Evolutionary conservation across 1,140 invertebrate genomes (phyloP).

Genomic region (Drosophila nigromelanica): DNA sequence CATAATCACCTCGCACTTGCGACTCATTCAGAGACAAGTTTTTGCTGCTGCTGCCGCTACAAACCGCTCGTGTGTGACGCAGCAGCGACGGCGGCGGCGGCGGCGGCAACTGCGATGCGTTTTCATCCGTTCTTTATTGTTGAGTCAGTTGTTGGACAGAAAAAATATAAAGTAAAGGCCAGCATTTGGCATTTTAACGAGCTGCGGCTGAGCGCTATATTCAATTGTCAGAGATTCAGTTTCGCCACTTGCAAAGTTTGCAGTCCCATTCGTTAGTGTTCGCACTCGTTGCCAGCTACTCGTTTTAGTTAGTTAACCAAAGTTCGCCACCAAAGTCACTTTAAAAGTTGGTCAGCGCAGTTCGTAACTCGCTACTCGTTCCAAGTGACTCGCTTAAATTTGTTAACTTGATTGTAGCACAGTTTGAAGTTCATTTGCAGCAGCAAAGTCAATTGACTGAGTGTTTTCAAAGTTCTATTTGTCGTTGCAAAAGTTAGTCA

Average conservation of each 20-base stretch:
- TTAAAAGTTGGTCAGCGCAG: too few species aligned
- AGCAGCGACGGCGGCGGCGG: conserved; percentile 5
- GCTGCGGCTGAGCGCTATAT: conserved; percentile 21
- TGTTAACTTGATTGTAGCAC: neutral
- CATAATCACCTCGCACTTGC: conserved; percentile 33
- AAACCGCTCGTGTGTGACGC: conserved; percentile 68
- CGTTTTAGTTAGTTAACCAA: neutral
- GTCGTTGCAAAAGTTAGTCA: neutral
- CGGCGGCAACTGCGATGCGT: conserved; percentile 17
- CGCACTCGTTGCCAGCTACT: conserved; percentile 1
- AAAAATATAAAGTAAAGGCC: conserved; percentile 51
- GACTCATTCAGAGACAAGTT: conserved; percentile 37
- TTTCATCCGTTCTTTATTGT: conserved; percentile 32
- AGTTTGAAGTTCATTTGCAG: neutral
- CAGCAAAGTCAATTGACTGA: neutral
- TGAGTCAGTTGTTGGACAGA: conserved; percentile 19
- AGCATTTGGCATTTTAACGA: conserved; percentile 72
- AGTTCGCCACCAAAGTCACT: neutral
- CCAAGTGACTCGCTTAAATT: too few species aligned
- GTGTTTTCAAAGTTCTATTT: neutral
- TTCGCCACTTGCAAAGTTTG: conserved; percentile 1
- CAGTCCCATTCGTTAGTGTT: conserved; percentile 2
- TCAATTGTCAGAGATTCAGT: conserved; percentile 37
- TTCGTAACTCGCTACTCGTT: too few species aligned
- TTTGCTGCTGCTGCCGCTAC: conserved; percentile 29